Evolutionary conservation across 2,797 vertebrate genomes (phyloP), one percentile per base, ranked within the genome.

Genomic region (Streptopelia turtur): DNA sequence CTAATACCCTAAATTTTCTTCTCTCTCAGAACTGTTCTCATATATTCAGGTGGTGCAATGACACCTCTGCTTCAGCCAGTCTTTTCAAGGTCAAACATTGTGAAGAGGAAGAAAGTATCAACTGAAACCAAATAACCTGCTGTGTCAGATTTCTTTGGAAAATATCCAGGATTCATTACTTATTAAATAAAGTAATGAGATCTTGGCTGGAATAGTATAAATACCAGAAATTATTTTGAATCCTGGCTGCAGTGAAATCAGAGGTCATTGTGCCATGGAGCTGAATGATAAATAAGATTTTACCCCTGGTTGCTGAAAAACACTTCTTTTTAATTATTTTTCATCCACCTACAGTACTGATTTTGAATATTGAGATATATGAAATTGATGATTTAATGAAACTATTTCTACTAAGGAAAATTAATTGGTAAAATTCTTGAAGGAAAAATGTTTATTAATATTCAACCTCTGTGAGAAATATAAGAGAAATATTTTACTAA

Each of bases 401-500:
- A 70, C 49, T 63, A 12, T 16, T 43, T 59, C 49, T 93, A 70
- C 20, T 61, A 78, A 21, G 43, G 15, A 61, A 94, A 69, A 64
- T 35, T 70, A 50, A 66, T 5, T 74, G 31, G 25, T 10, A 6
- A 77, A 74, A n/a, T 18, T 43, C 91, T 90, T 91, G 41, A 89
- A 56, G 35, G 57, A 91, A 72, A 83, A 4, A 25, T 24, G 16
- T 65, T 55, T 49, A 70, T 59, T 37, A 28, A 5, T 82, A 69
- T 57, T 89, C 87, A 55, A 92, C 5, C 18, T 27, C 12, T 75
- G 6, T 49, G 37, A 56, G 24, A 83, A 85, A 65, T 53, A n/a
- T 10, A 45, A 55, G 35, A 71, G n/a, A 93, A 69, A 87, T 71
- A 21, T 83, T 16, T 85, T 83, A 71, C 8, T 91, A 64, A 35